A percentile compares a stretch with the other conserved stretches of the same genome.
Conservation (phyloP, 2,888 invertebrate species). For the Aporophyla nigra region DNA sequence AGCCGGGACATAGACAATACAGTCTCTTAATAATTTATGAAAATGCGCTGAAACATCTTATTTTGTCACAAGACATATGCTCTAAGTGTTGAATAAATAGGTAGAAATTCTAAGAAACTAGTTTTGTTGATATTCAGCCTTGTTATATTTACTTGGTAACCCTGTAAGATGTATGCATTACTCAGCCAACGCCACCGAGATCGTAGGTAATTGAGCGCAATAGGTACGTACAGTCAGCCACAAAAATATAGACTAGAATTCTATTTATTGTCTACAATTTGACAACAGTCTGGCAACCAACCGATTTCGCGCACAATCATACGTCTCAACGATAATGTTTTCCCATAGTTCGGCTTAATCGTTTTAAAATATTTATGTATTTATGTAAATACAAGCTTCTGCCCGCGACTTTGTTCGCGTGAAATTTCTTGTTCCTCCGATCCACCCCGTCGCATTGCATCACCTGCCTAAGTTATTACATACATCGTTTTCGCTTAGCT, state of each 20-base stretch:
- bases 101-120: constrained; percentile 5
- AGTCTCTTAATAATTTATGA: not conserved
- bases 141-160: constrained; percentile 17
- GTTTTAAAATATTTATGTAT: too few species aligned
- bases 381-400: too few species aligned
- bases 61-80: not conserved
- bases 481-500: too few species aligned
- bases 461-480: too few species aligned
- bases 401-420: too few species aligned
- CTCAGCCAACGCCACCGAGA: constrained; percentile 6
- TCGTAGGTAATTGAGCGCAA: constrained; percentile 29
- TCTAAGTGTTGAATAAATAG: not conserved
- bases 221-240: not conserved
- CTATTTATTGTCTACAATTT: not conserved
- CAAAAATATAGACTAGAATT: not conserved
- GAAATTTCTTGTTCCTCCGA: too few species aligned
- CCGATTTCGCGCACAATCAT: not conserved
- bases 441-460: too few species aligned
- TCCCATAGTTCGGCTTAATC: too few species aligned
- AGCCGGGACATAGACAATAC: not conserved
- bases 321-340: too few species aligned
- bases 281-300: not conserved
- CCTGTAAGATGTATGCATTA: constrained; percentile 14
- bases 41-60: not conserved
- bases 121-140: constrained; percentile 2